A percentile compares a stretch with the other conserved stretches of the same genome.
These are phyloP conservation scores for Stenodera caucasica DNA, from an alignment of 2,888 invertebrate genomes.

Conservation along the genomic window DNA sequence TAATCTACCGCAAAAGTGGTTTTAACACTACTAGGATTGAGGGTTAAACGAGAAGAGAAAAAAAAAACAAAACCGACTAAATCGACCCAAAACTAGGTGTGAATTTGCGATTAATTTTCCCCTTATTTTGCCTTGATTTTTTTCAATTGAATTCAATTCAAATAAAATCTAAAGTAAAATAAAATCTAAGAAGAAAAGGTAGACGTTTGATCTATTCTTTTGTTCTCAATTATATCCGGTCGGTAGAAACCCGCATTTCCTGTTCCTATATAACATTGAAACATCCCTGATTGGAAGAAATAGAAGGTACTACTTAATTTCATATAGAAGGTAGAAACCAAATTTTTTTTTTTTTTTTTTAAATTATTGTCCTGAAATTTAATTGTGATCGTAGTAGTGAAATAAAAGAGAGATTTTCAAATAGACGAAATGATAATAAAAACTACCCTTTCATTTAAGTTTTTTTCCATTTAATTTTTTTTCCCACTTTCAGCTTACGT, in stretches of 20 bases:
- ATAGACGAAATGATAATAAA: slow-evolving; percentile 50
- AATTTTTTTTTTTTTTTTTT: too few relatives aligned
- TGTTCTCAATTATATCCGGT: slow-evolving; percentile 2
- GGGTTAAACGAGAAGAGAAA: neutral
- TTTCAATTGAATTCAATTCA: too few relatives aligned
- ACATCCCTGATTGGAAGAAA: neutral
- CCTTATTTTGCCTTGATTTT: too few relatives aligned
- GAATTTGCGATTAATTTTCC: neutral
- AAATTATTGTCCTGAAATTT: too few relatives aligned
- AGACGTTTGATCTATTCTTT: slow-evolving; percentile 3
- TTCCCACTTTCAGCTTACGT: slow-evolving; percentile 44
- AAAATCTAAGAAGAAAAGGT: neutral
- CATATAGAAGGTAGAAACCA: too few relatives aligned
- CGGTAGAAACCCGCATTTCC: neutral
- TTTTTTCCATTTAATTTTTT: slow-evolving; percentile 48
- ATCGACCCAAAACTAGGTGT: neutral
- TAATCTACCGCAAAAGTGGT: slow-evolving; percentile 5
- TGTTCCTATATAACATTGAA: neutral
- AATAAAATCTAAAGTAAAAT: too few relatives aligned
- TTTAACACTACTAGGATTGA: slow-evolving; percentile 1
- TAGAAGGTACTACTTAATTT: too few relatives aligned
- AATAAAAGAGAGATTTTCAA: slow-evolving; percentile 46
- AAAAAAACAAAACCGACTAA: neutral
- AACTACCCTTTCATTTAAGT: slow-evolving; percentile 45
- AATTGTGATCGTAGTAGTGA: too few relatives aligned